Evolutionary conservation across 2,888 invertebrate genomes (phyloP).

Genomic region (Chalcosyrphus nemorum): DNA sequence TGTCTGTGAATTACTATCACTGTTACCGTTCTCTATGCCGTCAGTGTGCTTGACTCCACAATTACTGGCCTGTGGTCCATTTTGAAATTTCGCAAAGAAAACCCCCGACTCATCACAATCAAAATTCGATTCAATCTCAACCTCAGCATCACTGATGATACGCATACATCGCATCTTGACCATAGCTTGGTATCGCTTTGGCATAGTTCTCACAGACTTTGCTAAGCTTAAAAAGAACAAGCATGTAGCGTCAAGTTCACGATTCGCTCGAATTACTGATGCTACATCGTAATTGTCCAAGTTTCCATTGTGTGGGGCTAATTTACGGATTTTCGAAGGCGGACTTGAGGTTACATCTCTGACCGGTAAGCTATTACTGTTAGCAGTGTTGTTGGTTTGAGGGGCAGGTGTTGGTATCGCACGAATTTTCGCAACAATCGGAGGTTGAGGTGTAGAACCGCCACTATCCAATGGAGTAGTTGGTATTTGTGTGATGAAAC

Average conservation of each 20-base stretch:
- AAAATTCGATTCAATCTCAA: conserved; percentile 79
- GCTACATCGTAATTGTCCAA: conserved; percentile 78
- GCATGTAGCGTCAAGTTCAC: conserved; percentile 81
- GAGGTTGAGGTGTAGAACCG: conserved; percentile 22
- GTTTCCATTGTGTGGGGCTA: conserved; percentile 49
- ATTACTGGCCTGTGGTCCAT: conserved; percentile 12
- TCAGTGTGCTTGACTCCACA: conserved; percentile 13
- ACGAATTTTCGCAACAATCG: conserved; percentile 59
- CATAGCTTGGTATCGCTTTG: conserved; percentile 80
- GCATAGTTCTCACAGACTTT: conserved; percentile 80
- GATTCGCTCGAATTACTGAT: conserved; percentile 79
- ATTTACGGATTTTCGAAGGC: conserved; percentile 77
- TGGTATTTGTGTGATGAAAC: conserved; percentile 65
- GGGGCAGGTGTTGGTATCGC: conserved; percentile 64
- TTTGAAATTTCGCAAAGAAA: conserved; percentile 56
- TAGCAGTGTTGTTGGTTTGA: neutral
- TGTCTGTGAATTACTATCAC: conserved; percentile 44
- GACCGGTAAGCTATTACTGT: conserved; percentile 49
- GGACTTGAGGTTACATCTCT: conserved; percentile 74
- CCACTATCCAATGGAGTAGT: conserved; percentile 49
- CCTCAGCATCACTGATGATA: conserved; percentile 81
- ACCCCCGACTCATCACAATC: conserved; percentile 76
- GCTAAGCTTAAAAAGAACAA: conserved; percentile 80
- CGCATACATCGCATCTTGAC: conserved; percentile 82
- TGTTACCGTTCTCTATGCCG: conserved; percentile 33